Evolutionary conservation across 2,888 invertebrate genomes (phyloP), one percentile per base, ranked within the genome.

Genomic region (Epirrhoe tristata): DNA sequence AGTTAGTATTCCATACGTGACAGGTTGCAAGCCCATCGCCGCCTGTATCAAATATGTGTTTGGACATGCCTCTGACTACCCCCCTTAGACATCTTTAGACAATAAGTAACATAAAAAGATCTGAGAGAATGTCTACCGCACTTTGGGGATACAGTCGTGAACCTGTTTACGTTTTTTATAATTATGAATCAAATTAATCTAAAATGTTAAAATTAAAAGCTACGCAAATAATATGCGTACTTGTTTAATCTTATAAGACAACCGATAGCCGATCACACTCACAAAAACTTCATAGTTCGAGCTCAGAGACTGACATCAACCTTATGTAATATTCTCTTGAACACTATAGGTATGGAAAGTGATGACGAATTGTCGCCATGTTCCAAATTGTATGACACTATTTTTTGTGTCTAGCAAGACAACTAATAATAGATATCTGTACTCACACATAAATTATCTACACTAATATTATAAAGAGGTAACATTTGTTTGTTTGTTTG

Each of bases 251-350:
- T 55, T 50, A 10, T 32, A 1, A 57, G 17, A 10, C 39, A 10
- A 10, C 39, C 8, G 39, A 39, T 39, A 39, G 8, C 8, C 6
- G 36, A n/a, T n/a, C n/a, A n/a, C 10, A n/a, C 16, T 48, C 16
- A 48, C 16, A 48, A 48, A 14, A 14, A 16, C 55, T 55, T 24
- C 24, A 66, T 50, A 50, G 31, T 39, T 4, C 24, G 24, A 58
- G 50, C 50, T 54, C 48, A 34, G 17, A 48, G 36, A 63, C 46
- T 46, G 34, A 54, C 60, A 61, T 48, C 32, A 56, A 63, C 14
- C 34, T 63, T 58, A 60, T 34, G 62, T 55, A 61, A 66, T 14
- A 51, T 10, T 46, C 54, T 63, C 43, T 56, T 51, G 63, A 55
- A 51, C 55, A 59, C 50, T 58, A 55, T 24, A 58, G 57, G 50